Conservation (phyloP, 2,888 invertebrate genomes). For the Dolichomitus sp. region DNA sequence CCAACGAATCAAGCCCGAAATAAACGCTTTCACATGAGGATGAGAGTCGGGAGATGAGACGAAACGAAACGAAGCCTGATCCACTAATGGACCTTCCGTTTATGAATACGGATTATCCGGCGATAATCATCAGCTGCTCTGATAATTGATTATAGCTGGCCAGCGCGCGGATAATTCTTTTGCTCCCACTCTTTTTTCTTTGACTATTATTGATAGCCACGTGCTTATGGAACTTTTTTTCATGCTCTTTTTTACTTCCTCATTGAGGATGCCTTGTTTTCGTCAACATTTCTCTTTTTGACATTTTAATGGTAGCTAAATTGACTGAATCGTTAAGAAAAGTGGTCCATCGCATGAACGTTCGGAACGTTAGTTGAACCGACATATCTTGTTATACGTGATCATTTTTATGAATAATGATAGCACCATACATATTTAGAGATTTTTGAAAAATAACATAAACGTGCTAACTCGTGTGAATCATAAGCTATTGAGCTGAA, state of each 20-base stretch:
- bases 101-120: constrained; percentile 80
- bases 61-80: constrained; percentile 42
- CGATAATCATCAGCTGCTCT: constrained; percentile 66
- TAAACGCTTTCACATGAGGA: constrained; percentile 20
- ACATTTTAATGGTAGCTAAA: not conserved
- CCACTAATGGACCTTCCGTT: constrained; percentile 78
- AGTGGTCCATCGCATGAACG: too few relatives aligned
- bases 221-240: constrained; percentile 10
- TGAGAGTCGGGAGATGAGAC: constrained; percentile 18
- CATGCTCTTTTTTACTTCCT: constrained; percentile 4
- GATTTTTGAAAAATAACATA: too few relatives aligned
- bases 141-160: constrained; percentile 78
- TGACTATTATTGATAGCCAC: constrained; percentile 58
- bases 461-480: too few relatives aligned
- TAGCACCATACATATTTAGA: too few relatives aligned
- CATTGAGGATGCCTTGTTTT: not conserved
- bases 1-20: constrained; percentile 2
- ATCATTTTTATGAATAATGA: too few relatives aligned
- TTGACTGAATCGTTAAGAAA: not conserved
- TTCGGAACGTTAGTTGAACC: too few relatives aligned
- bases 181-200: constrained; percentile 13
- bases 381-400: too few relatives aligned
- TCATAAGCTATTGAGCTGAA: too few relatives aligned
- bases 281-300: not conserved
- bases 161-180: constrained; percentile 59